Evolutionary conservation across 1,140 invertebrate genomes (phyloP).

Genomic region (Carcinoscorpius rotundicauda): DNA sequence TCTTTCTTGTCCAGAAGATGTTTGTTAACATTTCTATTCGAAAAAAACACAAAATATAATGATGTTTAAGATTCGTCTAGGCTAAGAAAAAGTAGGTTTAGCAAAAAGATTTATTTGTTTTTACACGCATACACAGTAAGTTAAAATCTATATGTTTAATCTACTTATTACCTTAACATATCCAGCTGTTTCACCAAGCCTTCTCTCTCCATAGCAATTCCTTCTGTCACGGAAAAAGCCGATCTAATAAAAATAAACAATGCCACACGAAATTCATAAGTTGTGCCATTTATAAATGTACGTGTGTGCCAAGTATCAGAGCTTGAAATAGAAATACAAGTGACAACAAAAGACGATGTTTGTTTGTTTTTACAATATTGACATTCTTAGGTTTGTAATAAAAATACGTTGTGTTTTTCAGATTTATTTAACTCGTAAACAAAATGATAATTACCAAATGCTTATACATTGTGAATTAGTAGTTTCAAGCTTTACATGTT

Average conservation of each 20-base stretch:
- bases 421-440: no score
- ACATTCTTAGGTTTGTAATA: no score
- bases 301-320: no score
- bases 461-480: no score
- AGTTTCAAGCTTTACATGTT: no score
- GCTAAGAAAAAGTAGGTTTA: background rate
- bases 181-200: constrained; percentile 39
- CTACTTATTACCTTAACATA: constrained; percentile 31
- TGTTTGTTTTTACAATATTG: no score
- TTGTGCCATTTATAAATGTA: no score
- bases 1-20: constrained; percentile 38
- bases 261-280: constrained; percentile 1
- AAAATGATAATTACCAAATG: no score
- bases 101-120: constrained; percentile 6
- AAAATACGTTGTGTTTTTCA: no score
- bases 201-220: constrained; percentile 38
- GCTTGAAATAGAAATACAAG: no score
- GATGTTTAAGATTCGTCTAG: background rate
- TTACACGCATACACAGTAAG: background rate
- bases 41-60: constrained; percentile 12
- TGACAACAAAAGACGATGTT: no score
- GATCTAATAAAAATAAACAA: constrained; percentile 26
- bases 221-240: constrained; percentile 35
- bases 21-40: constrained; percentile 35
- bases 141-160: no score